Conservation (phyloP, 2,797 vertebrate genomes). For the Argyrosomus regius region DNA sequence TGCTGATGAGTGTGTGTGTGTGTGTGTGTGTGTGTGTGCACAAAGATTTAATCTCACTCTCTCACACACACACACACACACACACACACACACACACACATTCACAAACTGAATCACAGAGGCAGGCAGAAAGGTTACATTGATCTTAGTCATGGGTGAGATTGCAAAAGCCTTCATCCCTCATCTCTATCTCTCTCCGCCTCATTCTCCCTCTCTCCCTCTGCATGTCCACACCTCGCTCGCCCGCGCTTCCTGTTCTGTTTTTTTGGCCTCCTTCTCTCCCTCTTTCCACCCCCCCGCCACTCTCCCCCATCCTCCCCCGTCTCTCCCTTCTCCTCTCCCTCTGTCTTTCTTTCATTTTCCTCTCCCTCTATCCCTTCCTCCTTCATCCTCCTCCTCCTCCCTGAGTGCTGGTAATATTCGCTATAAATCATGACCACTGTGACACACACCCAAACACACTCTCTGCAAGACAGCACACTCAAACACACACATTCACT, state of each 20-base stretch:
- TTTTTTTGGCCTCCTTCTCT: slow-evolving; percentile 13
- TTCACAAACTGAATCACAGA: slow-evolving; percentile 53
- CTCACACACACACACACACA: slow-evolving; percentile 34
- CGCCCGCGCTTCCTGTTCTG: slow-evolving; percentile 1
- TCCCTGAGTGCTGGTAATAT: slow-evolving; percentile 65
- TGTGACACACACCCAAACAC: slow-evolving; percentile 16
- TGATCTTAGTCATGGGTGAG: slow-evolving; percentile 77
- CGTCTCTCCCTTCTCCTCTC: background rate
- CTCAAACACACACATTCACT: slow-evolving; percentile 5
- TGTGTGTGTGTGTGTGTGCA: slow-evolving; percentile 5
- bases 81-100: slow-evolving; percentile 34
- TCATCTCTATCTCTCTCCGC: slow-evolving; percentile 57
- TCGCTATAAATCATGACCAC: slow-evolving; percentile 72
- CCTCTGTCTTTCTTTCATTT: slow-evolving; percentile 33
- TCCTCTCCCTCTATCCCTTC: slow-evolving; percentile 17
- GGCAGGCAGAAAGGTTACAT: slow-evolving; percentile 67
- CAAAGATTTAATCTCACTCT: slow-evolving; percentile 50
- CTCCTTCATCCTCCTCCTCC: slow-evolving; percentile 32
- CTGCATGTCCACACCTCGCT: slow-evolving; percentile 1
- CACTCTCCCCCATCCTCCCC: slow-evolving; percentile 17
- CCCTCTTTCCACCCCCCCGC: background rate
- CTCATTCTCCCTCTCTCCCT: slow-evolving; percentile 19
- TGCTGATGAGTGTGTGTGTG: background rate
- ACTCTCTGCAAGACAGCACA: slow-evolving; percentile 1
- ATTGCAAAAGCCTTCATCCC: slow-evolving; percentile 73